These are phyloP conservation scores for Gadopsis marmoratus DNA, from an alignment of 2,797 vertebrate genomes.

Conservation along the genomic window DNA sequence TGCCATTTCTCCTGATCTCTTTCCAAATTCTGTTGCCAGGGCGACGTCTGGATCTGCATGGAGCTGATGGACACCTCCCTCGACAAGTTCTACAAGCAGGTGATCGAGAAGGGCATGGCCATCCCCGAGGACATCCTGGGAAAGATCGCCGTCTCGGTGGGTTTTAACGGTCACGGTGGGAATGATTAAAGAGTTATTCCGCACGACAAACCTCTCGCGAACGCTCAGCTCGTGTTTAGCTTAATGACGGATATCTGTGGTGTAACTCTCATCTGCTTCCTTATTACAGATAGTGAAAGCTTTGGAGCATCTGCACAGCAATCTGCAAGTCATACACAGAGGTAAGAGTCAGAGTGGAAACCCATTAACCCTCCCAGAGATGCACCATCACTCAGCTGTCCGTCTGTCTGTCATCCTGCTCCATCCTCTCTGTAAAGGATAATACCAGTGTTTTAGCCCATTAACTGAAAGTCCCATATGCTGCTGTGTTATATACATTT, in stretches of 20 bases:
- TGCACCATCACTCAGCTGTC: constrained; percentile 18
- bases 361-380: constrained; percentile 35
- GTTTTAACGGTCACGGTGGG: constrained; percentile 58
- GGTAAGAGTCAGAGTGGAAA: constrained; percentile 84
- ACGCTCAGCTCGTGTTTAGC: not conserved
- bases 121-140: constrained; percentile 97
- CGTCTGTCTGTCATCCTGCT: not conserved
- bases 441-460: not conserved
- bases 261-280: constrained; percentile 22
- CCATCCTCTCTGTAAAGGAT: constrained; percentile 3
- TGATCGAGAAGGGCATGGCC: constrained; percentile 92
- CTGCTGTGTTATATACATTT: not conserved
- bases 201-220: constrained; percentile 4
- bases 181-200: not conserved
- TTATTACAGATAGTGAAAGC: constrained; percentile 95
- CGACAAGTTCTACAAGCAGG: constrained; percentile 98
- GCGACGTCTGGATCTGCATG: constrained; percentile 99
- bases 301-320: constrained; percentile 97
- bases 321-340: constrained; percentile 96
- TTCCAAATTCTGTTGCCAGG: constrained; percentile 79
- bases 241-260: constrained; percentile 3
- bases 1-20: constrained; percentile 3
- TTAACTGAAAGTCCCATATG: not conserved
- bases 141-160: constrained; percentile 96
- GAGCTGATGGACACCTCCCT: constrained; percentile 99